Evolutionary conservation across 2,113 vertebrate species (phyloP), one percentile per base, ranked within the genome.

Genomic region (Romanogobio albipinnatus): DNA sequence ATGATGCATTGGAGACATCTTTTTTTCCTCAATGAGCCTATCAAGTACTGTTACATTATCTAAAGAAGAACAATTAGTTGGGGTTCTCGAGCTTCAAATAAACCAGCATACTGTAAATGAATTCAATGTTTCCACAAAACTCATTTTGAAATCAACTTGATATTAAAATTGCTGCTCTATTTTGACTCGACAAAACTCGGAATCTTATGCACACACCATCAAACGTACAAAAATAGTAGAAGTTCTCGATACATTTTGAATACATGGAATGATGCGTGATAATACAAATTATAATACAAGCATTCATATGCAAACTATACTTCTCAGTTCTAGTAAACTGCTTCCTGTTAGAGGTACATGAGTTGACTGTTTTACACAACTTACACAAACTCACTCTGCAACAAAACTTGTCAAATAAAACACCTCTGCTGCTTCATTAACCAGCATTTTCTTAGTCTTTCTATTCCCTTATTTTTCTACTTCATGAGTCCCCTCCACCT

Each of bases 261-360:
- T 4, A 76, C 82, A 90, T 81, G 86, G 87, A 93, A 89, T 88
- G 85, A 86, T 53, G 33, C 88, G 89, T 88, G 84, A 90, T 68
- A 81, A 85, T 76, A 88, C 68, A 36, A 73, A 86, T 83, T 76
- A 86, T 82, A 87, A 88, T 56, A 83, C 15, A 78, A 19, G 86
- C 66, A 89, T 59, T 86, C 22, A 19, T 24, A 78, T 43, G 75
- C 81, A 61, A 29, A 62, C 1, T 80, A 86, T 86, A 70, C 24
- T 76, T 74, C 68, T 45, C n/a, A 81, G 84, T 62, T 19, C 17
- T 76, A 68, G 71, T 4, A 59, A 84, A 76, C 76, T 61, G 74
- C 66, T 68, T 89, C 36, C 15, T 14, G 82, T 87, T 33, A 82
- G 75, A 59, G 53, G 53, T 45, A 45, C 33, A 36, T 26, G 53